A percentile compares a stretch with the other conserved stretches of the same genome.
Conservation (phyloP, 2,797 vertebrate species). For the Furcifer pardalis region DNA sequence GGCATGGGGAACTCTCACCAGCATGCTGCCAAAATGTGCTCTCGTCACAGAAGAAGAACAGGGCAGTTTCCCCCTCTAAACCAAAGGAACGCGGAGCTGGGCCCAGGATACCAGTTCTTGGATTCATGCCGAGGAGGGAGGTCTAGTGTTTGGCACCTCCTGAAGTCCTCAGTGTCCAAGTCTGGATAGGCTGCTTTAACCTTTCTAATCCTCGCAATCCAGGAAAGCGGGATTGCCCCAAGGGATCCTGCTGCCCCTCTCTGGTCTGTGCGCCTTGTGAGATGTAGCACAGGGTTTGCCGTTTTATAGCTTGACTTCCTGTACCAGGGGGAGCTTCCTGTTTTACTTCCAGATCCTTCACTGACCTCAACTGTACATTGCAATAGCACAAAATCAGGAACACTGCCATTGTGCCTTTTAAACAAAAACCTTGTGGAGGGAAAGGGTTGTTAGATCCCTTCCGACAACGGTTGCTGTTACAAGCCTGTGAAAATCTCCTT, state of each 20-base stretch:
- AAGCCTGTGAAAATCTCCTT: neutral
- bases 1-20: neutral
- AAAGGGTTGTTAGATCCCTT: neutral
- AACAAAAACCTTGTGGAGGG: neutral
- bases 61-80: rapidly evolving
- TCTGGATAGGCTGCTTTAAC: neutral
- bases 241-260: neutral
- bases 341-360: neutral
- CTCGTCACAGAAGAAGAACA: neutral
- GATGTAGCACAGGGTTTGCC: neutral
- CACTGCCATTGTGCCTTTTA: slow-evolving; percentile 20
- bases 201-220: neutral
- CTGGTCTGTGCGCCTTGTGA: neutral
- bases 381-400: neutral
- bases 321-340: too few relatives aligned
- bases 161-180: neutral
- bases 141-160: neutral
- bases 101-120: neutral
- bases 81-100: neutral
- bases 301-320: neutral
- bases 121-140: neutral
- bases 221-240: neutral
- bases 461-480: neutral
- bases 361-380: neutral
- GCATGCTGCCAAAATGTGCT: neutral